A percentile compares a stretch with the other conserved stretches of the same genome.
Conservation (phyloP, 2,797 vertebrate species). For the Thripadectes ignobilis region DNA sequence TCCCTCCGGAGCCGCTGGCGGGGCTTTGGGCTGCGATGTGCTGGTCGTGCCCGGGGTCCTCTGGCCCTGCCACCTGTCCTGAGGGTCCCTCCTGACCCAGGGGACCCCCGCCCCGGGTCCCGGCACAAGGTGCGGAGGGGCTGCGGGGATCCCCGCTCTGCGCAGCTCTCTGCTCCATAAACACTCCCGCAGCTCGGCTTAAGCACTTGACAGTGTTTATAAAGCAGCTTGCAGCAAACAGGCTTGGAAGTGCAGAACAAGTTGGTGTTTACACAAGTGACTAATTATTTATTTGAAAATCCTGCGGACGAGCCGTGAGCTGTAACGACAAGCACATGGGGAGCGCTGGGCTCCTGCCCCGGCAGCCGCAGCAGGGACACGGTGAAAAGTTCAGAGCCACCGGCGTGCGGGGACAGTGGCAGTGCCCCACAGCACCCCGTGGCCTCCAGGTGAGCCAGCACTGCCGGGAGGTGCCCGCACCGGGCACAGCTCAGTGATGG, state of each 20-base stretch:
- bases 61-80: rapidly evolving
- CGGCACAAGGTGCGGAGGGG: rapidly evolving
- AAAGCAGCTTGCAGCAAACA: slow-evolving; percentile 55
- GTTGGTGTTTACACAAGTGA: slow-evolving; percentile 49
- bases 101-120: background rate
- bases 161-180: background rate
- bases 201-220: slow-evolving; percentile 72
- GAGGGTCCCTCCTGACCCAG: background rate
- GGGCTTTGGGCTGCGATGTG: rapidly evolving
- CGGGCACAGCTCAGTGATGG: rapidly evolving
- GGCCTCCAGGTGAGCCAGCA: background rate
- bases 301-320: background rate
- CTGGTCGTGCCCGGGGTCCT: rapidly evolving
- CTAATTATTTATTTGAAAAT: slow-evolving; percentile 67
- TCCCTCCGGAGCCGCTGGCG: background rate
- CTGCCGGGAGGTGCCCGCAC: rapidly evolving
- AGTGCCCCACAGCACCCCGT: rapidly evolving
- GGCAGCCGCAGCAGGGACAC: background rate
- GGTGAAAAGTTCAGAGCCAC: background rate
- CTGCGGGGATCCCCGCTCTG: background rate
- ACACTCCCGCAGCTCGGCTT: slow-evolving; percentile 56
- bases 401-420: rapidly evolving
- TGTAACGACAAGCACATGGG: slow-evolving; percentile 58
- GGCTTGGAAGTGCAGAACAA: slow-evolving; percentile 68
- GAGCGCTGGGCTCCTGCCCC: background rate